Evolutionary conservation across 2,888 invertebrate genomes (phyloP), one percentile per base, ranked within the genome.

Genomic region (Ichneumon xanthorius): DNA sequence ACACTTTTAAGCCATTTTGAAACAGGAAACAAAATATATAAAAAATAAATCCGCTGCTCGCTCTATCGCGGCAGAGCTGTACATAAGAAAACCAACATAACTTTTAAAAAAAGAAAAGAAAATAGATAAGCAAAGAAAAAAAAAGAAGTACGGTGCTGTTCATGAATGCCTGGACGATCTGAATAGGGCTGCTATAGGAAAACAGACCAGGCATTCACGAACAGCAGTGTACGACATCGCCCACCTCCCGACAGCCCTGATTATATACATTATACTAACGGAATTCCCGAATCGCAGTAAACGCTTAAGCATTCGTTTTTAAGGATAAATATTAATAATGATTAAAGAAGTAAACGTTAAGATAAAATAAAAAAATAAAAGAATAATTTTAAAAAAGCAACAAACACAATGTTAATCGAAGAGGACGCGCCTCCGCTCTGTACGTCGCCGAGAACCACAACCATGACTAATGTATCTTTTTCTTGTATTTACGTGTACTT

Each of bases 251-350:
- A 40, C 73, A 73, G 40, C 11, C 67, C 58, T 37, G 55, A 67
- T 55, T 45, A 40, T 58, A 78, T 37, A 79, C 40, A 82, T 71
- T 77, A 53, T 77, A 82, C 45, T 65, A 80, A 80, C 71, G 76
- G 80, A 75, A 76, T 76, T 78, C 71, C 84, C 84, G 37, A 55
- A 76, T 75, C 75, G 82, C 82, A 70, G 85, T 77, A 71, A 85
- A 82, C 82, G 76, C 77, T 82, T 71, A 83, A 83, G 72, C 68
- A 83, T 68, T 79, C 68, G 78, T 73, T 63, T 76, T 75, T 84
- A 78, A 73, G 75, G 45, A 76, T 80, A 55, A 79, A 75, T 68
- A 75, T 71, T 61, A 68, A 71, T 76, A 80, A 71, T 71, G 53
- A 75, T 78, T 40, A 79, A 61, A 80, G 61, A 71, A 65, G 22